A percentile compares a stretch with the other conserved stretches of the same genome.
Conservation (phyloP, 2,113 vertebrate genomes). For the Myxocyprinus asiaticus region DNA sequence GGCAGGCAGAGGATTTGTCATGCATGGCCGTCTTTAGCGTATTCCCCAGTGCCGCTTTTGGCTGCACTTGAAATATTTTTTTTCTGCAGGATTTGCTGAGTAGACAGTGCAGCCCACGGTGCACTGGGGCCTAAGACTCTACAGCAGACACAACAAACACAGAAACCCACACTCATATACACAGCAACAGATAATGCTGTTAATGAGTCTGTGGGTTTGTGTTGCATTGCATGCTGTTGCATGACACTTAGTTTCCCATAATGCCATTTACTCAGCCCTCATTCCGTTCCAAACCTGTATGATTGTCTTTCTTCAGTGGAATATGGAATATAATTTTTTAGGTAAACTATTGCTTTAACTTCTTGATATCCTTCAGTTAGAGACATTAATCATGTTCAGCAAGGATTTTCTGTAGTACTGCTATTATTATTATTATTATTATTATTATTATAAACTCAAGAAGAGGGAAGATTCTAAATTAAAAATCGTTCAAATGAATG, state of each 20-base stretch:
- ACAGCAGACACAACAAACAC: background rate
- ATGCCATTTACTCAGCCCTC: too few species aligned
- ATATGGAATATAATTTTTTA: too few species aligned
- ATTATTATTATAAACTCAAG: background rate
- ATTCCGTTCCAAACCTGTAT: too few species aligned
- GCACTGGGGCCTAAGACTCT: constrained; percentile 2
- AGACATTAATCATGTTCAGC: background rate
- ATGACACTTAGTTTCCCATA: background rate
- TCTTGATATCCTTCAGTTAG: background rate
- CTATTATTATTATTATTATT: constrained; percentile 58
- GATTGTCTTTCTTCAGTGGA: too few species aligned
- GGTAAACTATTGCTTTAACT: too few species aligned
- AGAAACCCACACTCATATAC: background rate
- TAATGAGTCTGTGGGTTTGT: constrained; percentile 8
- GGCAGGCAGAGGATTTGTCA: constrained; percentile 69
- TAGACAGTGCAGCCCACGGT: background rate
- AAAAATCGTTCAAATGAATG: background rate
- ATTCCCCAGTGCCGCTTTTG: constrained; percentile 66
- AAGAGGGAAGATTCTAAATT: background rate
- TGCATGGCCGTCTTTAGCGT: constrained; percentile 65
- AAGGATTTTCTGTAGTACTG: constrained; percentile 66
- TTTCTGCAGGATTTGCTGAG: constrained; percentile 61
- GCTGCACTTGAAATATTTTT: constrained; percentile 61
- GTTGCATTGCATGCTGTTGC: constrained; percentile 12
- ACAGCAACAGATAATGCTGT: constrained; percentile 10